These are phyloP conservation scores for Diploscapter pachys DNA, from an alignment of 1,140 invertebrate species.

Conservation along the genomic window DNA sequence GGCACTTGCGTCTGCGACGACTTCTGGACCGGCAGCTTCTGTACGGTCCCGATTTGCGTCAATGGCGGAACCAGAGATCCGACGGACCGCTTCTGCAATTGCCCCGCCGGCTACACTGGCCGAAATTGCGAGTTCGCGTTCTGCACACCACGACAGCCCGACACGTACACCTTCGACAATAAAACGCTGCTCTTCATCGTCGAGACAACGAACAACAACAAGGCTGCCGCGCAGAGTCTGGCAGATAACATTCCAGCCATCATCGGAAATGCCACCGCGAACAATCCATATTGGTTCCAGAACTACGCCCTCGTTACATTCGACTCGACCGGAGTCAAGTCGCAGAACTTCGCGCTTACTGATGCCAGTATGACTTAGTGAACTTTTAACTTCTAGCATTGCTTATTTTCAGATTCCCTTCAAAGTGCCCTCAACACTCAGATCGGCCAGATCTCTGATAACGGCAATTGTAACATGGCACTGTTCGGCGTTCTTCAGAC, in stretches of 20 bases:
- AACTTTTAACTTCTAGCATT: background rate
- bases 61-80: constrained; percentile 32
- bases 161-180: constrained; percentile 19
- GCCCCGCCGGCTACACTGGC: constrained; percentile 33
- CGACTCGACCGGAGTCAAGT: background rate
- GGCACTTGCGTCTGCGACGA: constrained; percentile 37
- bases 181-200: constrained; percentile 27
- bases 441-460: background rate
- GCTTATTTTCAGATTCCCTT: background rate
- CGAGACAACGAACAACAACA: constrained; percentile 24
- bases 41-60: constrained; percentile 36
- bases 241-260: constrained; percentile 22
- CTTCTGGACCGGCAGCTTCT: constrained; percentile 35
- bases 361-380: background rate
- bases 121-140: constrained; percentile 30
- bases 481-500: constrained; percentile 17
- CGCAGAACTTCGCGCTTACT: too few species aligned
- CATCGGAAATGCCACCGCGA: background rate
- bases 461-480: constrained; percentile 10
- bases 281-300: constrained; percentile 23
- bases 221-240: constrained; percentile 5
- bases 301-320: constrained; percentile 33
- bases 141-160: constrained; percentile 5
- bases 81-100: constrained; percentile 21
- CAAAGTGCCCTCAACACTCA: constrained; percentile 21